Evolutionary conservation across 2,797 vertebrate species (phyloP).

Genomic region (Eulemur coronatus): DNA sequence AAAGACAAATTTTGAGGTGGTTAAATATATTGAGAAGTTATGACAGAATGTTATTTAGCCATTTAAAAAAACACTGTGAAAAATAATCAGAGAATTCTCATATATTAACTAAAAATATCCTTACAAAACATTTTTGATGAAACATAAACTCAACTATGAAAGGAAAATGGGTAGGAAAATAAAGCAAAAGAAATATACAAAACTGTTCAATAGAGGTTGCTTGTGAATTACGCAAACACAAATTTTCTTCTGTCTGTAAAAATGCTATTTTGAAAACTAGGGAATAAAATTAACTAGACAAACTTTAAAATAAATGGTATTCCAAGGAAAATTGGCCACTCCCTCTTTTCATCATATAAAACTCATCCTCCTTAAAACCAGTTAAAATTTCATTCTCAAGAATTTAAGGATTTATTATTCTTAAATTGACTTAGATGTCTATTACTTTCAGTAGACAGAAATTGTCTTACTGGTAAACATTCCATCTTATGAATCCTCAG

Average conservation of each 20-base stretch:
- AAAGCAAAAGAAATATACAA: neutral
- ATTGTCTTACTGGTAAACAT: neutral
- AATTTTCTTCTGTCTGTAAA: neutral
- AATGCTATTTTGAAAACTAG: neutral
- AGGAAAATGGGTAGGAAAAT: neutral
- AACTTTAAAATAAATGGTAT: neutral
- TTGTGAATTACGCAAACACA: neutral
- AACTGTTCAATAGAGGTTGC: neutral
- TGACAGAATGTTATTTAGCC: neutral
- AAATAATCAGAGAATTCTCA: neutral
- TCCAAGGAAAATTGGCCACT: neutral
- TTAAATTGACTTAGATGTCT: neutral
- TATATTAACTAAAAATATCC: neutral
- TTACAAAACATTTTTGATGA: neutral
- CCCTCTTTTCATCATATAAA: neutral
- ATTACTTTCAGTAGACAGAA: neutral
- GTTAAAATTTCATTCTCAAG: neutral
- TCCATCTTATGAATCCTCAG: neutral
- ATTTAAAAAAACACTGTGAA: neutral
- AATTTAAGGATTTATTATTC: neutral
- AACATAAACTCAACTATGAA: neutral
- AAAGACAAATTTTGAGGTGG: neutral
- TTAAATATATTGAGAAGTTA: neutral
- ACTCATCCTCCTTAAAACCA: neutral
- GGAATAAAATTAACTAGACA: neutral